A percentile compares a stretch with the other conserved stretches of the same genome.
phyloP scores from a whole-genome alignment of 2,797 vertebrate species.

The Aphelocoma californica region DNA sequence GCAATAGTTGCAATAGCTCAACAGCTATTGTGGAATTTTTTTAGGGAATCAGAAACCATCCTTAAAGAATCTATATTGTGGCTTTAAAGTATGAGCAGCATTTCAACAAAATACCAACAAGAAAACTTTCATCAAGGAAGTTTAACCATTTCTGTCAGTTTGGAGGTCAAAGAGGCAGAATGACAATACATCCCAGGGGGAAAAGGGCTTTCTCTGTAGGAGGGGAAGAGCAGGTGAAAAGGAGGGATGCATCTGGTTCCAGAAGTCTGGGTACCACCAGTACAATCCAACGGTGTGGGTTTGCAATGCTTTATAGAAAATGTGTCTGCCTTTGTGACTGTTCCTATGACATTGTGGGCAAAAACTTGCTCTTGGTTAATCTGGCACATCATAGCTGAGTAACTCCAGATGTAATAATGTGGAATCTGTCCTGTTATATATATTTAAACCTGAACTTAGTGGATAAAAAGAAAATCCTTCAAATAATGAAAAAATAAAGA shows the following conservation, averaged over 20 bases:
- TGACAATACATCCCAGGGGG: background rate
- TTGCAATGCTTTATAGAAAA: background rate
- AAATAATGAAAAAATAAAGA: background rate
- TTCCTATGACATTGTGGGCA: background rate
- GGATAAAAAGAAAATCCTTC: background rate
- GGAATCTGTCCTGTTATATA: background rate
- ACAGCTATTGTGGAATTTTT: slow-evolving; percentile 35
- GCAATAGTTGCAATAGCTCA: slow-evolving; percentile 17
- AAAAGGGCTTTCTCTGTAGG: background rate
- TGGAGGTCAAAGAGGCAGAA: background rate
- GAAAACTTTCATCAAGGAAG: background rate
- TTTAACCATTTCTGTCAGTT: background rate
- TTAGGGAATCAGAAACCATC: slow-evolving; percentile 2
- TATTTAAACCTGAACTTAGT: slow-evolving; percentile 6
- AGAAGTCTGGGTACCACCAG: background rate
- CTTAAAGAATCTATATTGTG: slow-evolving; percentile 14
- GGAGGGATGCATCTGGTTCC: background rate
- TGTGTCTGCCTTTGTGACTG: background rate
- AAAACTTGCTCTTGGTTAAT: background rate
- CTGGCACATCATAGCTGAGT: background rate
- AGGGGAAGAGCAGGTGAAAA: slow-evolving; percentile 14
- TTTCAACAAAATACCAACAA: slow-evolving; percentile 22
- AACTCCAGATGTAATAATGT: slow-evolving; percentile 12
- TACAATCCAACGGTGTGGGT: background rate
- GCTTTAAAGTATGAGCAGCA: background rate